Base-by-base conservation (phyloP, 2,888 invertebrate species). In the Synanthedon andrenaeformis region DNA sequence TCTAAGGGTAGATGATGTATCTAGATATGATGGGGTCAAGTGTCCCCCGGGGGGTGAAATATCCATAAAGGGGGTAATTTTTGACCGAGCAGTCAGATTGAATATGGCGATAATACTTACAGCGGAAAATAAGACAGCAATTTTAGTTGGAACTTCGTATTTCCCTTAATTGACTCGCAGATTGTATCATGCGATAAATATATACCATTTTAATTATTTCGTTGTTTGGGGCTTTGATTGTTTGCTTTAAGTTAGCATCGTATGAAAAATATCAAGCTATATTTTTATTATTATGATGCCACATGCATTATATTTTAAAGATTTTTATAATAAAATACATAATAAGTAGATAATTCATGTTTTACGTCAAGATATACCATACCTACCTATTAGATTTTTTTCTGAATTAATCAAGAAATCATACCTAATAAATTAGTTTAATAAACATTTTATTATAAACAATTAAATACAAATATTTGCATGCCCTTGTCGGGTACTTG, bases 1-100 rank as follows among this genome's bases (percentile, higher is more conserved):
- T 81, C 77, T 75, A 78, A 81, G 85, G 85, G 86, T 83, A 81
- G 84, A 86, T 86, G 86, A 85, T 85, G 85, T 82, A 69, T 83
- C 76, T 74, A 84, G 84, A 85, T 84, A 80, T 71, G 68, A 53
- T 51, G 73, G 78, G 84, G 85, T 87, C 85, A 85, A 86, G 84
- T 85, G 84, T 85, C 82, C 82, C 83, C 82, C 69, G 61, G 80
- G 81, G 84, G 85, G 84, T 70, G 73, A 76, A 84, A 84, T 83
- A 81, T 83, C 76, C 84, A 85, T 85, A 85, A 85, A 82, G 74
- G 82, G 80, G 82, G 81, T 76, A 78, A 82, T 80, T 82, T 79
- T 74, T 83, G 79, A 78, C 84, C 83, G 73, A 76, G 73, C 71
- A 77, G 80, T 84, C 80, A 77, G 86, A 87, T 87, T 66, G 73